Percentiles rank a stretch among this genome's conserved stretches.
These are phyloP conservation scores for Pedicia rivosa DNA, from an alignment of 2,888 invertebrate genomes.

Conservation along the genomic window DNA sequence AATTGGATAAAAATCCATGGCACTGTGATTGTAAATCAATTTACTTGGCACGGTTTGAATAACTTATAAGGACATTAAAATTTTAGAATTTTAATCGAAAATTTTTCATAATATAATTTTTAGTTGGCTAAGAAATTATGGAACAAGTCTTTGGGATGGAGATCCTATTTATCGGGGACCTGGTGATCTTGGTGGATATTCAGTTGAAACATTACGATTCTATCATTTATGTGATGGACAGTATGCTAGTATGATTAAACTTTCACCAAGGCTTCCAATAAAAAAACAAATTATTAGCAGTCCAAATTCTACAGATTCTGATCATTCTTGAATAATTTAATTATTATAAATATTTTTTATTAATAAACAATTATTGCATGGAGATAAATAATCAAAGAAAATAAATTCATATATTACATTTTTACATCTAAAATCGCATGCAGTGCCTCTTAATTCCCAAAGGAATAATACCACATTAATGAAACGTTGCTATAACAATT, in stretches of 20 bases:
- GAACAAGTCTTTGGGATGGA: conserved; percentile 34
- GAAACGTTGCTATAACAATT: no score
- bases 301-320: no score
- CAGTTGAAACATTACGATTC: conserved; percentile 36
- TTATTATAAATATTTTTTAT: no score
- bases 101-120: conserved; percentile 6
- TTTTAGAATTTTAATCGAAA: neutral
- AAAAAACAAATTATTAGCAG: no score
- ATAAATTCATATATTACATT: no score
- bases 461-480: no score
- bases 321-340: no score
- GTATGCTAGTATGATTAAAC: conserved; percentile 49
- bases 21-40: conserved; percentile 43
- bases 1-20: conserved; percentile 47
- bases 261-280: conserved; percentile 28
- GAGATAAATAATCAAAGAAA: no score
- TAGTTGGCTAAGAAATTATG: conserved; percentile 35
- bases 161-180: conserved; percentile 37
- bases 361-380: no score
- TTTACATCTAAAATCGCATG: no score
- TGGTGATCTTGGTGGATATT: conserved; percentile 33
- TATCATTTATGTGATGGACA: conserved; percentile 53
- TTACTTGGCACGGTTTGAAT: conserved; percentile 40
- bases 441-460: no score
- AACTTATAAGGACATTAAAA: no score